Evolutionary conservation across 2,888 invertebrate genomes (phyloP).

Genomic region (Agrotis clavis): DNA sequence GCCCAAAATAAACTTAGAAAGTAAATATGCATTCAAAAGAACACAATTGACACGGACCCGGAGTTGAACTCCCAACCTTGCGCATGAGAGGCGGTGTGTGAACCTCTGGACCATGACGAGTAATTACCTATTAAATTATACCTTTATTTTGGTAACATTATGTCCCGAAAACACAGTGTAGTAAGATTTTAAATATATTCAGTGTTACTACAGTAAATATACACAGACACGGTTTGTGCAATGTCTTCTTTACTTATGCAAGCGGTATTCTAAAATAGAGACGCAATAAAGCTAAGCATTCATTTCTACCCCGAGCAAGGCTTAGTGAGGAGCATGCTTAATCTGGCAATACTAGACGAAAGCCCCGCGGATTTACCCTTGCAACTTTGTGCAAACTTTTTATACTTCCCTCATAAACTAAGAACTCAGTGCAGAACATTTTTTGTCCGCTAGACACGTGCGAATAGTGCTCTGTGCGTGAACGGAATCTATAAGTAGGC

Average conservation of each 20-base stretch:
- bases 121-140: not conserved
- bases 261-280: constrained; percentile 67
- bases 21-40: too few species aligned
- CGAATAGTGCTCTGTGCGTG: constrained; percentile 63
- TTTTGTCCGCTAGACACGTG: constrained; percentile 69
- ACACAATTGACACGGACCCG: too few species aligned
- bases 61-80: too few species aligned
- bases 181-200: not conserved
- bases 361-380: constrained; percentile 67
- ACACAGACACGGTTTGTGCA: constrained; percentile 24
- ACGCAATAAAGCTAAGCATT: constrained; percentile 78
- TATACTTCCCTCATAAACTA: constrained; percentile 67
- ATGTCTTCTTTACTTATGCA: constrained; percentile 53
- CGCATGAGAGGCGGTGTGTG: too few species aligned
- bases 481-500: constrained; percentile 68
- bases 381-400: constrained; percentile 69
- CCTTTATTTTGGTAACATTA: not conserved
- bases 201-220: constrained; percentile 30
- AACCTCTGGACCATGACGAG: too few species aligned
- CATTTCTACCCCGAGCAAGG: constrained; percentile 73
- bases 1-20: too few species aligned
- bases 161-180: not conserved
- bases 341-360: constrained; percentile 77
- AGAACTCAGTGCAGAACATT: constrained; percentile 70
- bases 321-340: constrained; percentile 73